A percentile compares a stretch with the other conserved stretches of the same genome.
phyloP scores from a whole-genome alignment of 2,113 vertebrate genomes.

The Aramus guarauna region DNA sequence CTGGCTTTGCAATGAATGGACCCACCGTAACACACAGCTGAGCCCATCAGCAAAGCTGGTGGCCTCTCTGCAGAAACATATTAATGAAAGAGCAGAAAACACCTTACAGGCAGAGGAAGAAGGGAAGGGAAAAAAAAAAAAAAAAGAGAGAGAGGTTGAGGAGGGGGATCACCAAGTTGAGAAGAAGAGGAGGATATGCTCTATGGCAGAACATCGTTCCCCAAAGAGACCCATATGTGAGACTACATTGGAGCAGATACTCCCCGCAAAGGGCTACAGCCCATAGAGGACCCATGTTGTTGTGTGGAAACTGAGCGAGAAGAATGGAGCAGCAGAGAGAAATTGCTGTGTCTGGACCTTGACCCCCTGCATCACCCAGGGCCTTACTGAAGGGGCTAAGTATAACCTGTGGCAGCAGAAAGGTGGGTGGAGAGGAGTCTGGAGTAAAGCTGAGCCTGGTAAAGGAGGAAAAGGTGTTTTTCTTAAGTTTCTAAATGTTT shows the following conservation, averaged over 20 bases:
- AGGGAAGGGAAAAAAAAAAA: too few relatives aligned
- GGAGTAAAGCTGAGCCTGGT: not conserved
- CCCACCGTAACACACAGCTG: not conserved
- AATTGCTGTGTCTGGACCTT: rapidly evolving
- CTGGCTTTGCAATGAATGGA: not conserved
- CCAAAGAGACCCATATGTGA: not conserved
- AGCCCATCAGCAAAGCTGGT: not conserved
- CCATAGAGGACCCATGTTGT: not conserved
- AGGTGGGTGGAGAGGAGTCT: not conserved
- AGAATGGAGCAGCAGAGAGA: not conserved
- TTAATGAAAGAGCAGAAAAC: not conserved
- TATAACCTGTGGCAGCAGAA: not conserved
- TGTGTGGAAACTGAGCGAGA: not conserved
- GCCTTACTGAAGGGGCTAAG: not conserved
- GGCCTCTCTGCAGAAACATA: not conserved
- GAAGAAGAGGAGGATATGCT: not conserved
- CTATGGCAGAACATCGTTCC: rapidly evolving
- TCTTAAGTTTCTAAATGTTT: not conserved
- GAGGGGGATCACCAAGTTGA: not conserved
- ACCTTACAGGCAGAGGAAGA: not conserved
- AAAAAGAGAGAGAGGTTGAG: too few relatives aligned
- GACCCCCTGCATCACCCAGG: not conserved
- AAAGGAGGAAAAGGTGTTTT: not conserved
- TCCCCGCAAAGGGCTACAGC: not conserved
- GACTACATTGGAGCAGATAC: not conserved